Conservation (phyloP, 2,797 vertebrate species). For the Brachyalestes nurse region DNA sequence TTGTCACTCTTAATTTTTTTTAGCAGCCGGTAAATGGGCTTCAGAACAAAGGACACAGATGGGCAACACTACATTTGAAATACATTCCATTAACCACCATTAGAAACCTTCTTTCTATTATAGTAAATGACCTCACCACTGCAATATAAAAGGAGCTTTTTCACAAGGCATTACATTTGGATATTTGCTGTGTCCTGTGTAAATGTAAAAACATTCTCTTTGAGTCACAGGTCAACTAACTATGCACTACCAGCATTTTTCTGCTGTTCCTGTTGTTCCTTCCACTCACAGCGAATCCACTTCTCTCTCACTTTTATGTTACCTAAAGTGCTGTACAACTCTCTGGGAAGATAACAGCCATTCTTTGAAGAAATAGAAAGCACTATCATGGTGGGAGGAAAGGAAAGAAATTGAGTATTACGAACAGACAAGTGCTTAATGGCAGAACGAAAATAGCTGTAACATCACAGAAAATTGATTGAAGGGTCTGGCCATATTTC, state of each 20-base stretch:
- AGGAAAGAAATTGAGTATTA: no score
- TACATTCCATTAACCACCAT: not conserved
- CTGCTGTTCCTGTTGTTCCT: not conserved
- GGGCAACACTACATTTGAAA: no score
- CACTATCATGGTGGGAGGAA: not conserved
- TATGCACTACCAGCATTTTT: not conserved
- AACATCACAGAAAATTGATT: not conserved
- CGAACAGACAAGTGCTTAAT: no score
- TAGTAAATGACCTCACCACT: not conserved
- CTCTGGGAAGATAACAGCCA: not conserved
- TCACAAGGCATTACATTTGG: not conserved
- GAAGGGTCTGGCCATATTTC: not conserved
- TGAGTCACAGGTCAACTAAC: constrained; percentile 15
- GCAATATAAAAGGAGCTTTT: not conserved
- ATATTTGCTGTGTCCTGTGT: not conserved
- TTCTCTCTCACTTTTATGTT: not conserved
- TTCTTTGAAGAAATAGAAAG: not conserved
- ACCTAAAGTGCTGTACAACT: not conserved
- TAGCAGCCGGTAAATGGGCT: no score
- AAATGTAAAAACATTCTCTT: not conserved
- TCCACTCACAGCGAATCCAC: not conserved
- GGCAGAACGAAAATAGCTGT: not conserved
- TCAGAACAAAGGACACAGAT: not conserved
- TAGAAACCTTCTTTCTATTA: not conserved
- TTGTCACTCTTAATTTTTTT: not conserved